phyloP scores from a whole-genome alignment of 2,113 vertebrate genomes.

The Procavia capensis region DNA sequence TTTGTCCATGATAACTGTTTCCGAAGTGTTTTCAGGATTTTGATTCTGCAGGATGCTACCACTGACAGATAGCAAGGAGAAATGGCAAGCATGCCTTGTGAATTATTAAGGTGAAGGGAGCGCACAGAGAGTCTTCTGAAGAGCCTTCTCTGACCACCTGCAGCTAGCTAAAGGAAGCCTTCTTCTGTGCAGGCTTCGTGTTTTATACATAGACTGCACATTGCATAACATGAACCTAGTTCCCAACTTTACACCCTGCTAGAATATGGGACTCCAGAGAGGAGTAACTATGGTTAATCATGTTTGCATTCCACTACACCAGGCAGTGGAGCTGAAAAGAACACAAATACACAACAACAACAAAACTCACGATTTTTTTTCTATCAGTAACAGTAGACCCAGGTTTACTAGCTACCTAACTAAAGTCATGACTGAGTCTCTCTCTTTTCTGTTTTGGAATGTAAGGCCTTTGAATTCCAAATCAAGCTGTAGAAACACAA shows the following conservation, averaged over 20 bases:
- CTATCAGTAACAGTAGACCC: no score
- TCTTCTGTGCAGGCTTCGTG: accelerated
- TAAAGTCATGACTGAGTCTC: background rate
- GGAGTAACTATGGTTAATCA: background rate
- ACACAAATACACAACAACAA: background rate
- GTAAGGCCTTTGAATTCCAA: background rate
- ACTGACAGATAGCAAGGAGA: background rate
- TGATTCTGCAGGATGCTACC: background rate
- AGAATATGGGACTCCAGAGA: background rate
- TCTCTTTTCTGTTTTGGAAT: background rate
- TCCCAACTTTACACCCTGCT: background rate
- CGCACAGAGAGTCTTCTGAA: background rate
- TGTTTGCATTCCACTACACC: no score
- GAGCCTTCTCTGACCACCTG: background rate
- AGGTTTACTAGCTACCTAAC: background rate
- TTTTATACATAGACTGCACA: no score
- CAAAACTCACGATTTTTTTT: background rate
- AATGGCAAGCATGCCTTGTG: accelerated
- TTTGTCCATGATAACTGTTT: background rate
- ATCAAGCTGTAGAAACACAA: background rate
- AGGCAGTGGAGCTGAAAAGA: background rate
- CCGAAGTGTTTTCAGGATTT: background rate
- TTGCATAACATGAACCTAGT: accelerated
- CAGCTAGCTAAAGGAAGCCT: no score
- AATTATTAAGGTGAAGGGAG: background rate